Evolutionary conservation across 2,113 vertebrate species (phyloP).

Genomic region (Hemiprocne comata): DNA sequence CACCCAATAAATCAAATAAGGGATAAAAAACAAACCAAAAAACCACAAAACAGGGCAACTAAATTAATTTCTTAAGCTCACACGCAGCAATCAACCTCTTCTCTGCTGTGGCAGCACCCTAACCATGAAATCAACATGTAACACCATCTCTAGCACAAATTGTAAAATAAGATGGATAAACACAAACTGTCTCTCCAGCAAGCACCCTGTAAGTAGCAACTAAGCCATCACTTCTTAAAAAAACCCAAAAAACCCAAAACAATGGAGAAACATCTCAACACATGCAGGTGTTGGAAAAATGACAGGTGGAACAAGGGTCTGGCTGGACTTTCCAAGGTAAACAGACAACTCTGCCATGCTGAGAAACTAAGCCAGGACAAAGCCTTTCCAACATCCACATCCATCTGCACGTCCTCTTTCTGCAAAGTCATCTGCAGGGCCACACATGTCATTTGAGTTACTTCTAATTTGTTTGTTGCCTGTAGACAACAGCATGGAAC

Average conservation of each 20-base stretch:
- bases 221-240: neutral
- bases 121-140: neutral
- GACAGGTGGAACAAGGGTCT: neutral
- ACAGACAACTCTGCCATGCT: neutral
- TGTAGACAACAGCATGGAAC: neutral
- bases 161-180: neutral
- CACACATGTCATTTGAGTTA: rapidly evolving
- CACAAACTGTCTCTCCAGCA: neutral
- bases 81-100: neutral
- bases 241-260: too few species aligned
- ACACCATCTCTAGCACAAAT: neutral
- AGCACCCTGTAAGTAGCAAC: neutral
- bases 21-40: neutral
- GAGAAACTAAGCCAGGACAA: neutral
- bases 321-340: neutral
- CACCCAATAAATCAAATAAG: neutral
- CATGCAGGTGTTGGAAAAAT: neutral
- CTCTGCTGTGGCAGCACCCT: neutral
- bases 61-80: neutral
- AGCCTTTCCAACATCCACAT: neutral
- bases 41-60: rapidly evolving
- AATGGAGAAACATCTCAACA: neutral
- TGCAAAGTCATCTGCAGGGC: neutral
- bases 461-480: neutral
- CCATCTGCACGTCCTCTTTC: neutral